Conservation (phyloP, 2,888 invertebrate genomes). For the Drosophila anomalata region DNA sequence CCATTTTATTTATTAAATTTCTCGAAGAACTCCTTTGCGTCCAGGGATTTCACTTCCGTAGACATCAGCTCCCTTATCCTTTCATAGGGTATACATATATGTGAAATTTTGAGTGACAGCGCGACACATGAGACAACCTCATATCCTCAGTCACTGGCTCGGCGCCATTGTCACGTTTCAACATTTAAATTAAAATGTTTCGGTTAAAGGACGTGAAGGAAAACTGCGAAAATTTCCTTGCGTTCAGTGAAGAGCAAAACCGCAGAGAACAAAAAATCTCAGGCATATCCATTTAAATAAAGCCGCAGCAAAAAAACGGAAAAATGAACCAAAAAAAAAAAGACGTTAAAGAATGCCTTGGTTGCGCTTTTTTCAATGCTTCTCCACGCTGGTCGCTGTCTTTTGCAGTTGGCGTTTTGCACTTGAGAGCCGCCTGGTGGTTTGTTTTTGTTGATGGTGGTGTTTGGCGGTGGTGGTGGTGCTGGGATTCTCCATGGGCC, state of each 20-base stretch:
- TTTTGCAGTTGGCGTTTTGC: constrained; percentile 72
- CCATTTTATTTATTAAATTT: not conserved
- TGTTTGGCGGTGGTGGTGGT: constrained; percentile 49
- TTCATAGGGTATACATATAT: constrained; percentile 33
- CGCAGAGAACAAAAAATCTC: constrained; percentile 52
- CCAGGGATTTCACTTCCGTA: not conserved
- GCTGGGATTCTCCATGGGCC: constrained; percentile 16
- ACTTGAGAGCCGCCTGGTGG: constrained; percentile 69
- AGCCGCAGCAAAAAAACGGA: constrained; percentile 21
- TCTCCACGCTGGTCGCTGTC: constrained; percentile 59
- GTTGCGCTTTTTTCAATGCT: constrained; percentile 51
- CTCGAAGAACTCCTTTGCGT: constrained; percentile 1
- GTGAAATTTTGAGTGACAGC: constrained; percentile 57
- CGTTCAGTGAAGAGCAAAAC: constrained; percentile 37
- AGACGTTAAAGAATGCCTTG: constrained; percentile 42
- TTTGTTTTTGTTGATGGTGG: constrained; percentile 26
- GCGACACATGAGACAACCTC: constrained; percentile 53
- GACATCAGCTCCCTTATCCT: not conserved
- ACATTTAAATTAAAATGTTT: constrained; percentile 79
- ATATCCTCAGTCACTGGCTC: constrained; percentile 48
- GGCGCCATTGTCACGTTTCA: constrained; percentile 75
- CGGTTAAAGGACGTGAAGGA: constrained; percentile 61
- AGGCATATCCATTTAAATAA: constrained; percentile 62
- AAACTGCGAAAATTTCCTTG: constrained; percentile 61
- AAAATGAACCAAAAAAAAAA: constrained; percentile 6